phyloP scores from a whole-genome alignment of 2,113 vertebrate genomes.

The Cisticola juncidis region DNA sequence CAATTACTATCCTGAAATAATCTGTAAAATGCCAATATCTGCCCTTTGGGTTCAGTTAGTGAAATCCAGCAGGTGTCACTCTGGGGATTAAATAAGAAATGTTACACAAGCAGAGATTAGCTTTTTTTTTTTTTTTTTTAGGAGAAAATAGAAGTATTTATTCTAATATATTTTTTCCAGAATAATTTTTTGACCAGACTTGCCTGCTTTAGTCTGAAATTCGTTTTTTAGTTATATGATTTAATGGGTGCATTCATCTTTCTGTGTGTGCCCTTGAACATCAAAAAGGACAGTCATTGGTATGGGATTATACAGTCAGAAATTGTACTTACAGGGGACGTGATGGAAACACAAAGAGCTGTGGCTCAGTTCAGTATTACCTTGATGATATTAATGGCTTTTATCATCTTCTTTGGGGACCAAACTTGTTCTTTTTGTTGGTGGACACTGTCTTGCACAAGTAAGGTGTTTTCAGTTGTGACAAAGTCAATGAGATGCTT shows the following conservation, averaged over 20 bases:
- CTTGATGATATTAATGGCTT: background rate
- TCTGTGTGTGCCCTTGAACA: background rate
- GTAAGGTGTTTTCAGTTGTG: background rate
- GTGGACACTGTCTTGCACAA: background rate
- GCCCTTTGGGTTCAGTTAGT: background rate
- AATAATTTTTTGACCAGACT: background rate
- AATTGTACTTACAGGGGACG: background rate
- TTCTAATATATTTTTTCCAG: background rate
- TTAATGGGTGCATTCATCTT: background rate
- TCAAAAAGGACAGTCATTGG: background rate
- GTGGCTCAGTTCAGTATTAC: background rate
- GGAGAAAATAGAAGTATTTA: background rate
- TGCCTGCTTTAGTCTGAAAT: background rate
- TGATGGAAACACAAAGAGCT: background rate
- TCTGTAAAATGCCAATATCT: background rate
- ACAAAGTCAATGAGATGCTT: background rate
- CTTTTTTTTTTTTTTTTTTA: background rate
- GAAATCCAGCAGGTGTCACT: conserved; percentile 67
- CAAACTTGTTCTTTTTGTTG: background rate
- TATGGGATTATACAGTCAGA: background rate
- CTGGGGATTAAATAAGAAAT: conserved; percentile 46
- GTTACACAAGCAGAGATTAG: background rate
- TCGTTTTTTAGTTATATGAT: background rate
- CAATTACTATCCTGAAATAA: background rate
- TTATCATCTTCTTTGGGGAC: background rate